Evolutionary conservation across 2,797 vertebrate genomes (phyloP).

Genomic region (Pangasius sanitwongsei): DNA sequence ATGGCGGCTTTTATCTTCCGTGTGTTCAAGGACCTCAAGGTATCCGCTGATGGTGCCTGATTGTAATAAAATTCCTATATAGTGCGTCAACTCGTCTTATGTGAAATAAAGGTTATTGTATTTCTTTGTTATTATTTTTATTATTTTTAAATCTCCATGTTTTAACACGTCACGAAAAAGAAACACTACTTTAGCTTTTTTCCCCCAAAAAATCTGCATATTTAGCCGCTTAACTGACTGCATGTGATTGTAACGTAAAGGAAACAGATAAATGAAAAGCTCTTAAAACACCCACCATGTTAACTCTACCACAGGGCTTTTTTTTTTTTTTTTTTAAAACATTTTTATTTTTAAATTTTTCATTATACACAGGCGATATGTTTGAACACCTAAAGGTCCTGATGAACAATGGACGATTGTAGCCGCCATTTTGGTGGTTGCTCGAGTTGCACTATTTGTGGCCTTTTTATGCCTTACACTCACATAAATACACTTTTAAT

Average conservation of each 20-base stretch:
- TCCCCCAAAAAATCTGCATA: neutral
- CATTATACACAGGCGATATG: neutral
- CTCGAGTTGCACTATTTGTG: neutral
- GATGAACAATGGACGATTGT: neutral
- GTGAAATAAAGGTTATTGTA: neutral
- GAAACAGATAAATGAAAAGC: neutral
- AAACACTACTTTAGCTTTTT: neutral
- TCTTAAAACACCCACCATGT: neutral
- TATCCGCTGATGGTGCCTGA: neutral
- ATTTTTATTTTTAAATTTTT: neutral
- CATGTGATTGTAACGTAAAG: neutral
- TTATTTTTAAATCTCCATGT: neutral
- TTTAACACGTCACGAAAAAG: neutral
- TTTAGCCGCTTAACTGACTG: neutral
- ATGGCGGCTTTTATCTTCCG: constrained; percentile 35
- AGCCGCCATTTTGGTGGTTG: neutral
- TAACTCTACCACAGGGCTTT: neutral
- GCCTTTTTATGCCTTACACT: neutral
- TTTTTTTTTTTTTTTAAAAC: too few relatives aligned
- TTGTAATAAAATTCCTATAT: neutral
- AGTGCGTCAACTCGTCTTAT: neutral
- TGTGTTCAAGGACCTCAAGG: constrained; percentile 42
- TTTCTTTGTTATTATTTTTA: neutral
- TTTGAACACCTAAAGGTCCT: neutral
- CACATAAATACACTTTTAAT: neutral